These are phyloP conservation scores for Turritopsis rubra DNA, from an alignment of 30 jellyfish, hydroid and myxozoan genomes.

Conservation along the genomic window DNA sequence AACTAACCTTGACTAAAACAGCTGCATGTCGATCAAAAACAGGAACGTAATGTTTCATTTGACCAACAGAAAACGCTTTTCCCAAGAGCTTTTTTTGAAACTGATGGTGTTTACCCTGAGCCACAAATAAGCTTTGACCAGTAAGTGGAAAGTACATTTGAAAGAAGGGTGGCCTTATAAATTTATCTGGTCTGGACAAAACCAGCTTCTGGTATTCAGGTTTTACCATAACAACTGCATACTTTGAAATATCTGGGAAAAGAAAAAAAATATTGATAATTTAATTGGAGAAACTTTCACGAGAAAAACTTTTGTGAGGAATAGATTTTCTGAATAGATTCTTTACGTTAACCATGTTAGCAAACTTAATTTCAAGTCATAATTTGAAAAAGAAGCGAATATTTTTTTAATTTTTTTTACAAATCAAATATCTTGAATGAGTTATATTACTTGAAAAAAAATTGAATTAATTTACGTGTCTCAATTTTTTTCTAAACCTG, in stretches of 20 bases:
- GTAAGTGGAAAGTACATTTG: conserved; percentile 11
- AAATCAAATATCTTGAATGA: no score
- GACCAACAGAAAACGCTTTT: conserved; percentile 12
- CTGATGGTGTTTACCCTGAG: conserved; percentile 11
- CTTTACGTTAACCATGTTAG: no score
- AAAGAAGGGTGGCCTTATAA: background rate
- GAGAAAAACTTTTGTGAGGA: no score
- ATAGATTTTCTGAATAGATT: no score
- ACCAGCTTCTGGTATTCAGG: conserved; percentile 3
- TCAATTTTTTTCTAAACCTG: no score
- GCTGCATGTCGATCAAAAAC: conserved; percentile 1
- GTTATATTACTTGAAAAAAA: no score
- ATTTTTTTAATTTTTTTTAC: no score
- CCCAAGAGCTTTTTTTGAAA: conserved; percentile 13
- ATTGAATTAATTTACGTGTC: no score
- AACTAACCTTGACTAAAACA: conserved; percentile 18
- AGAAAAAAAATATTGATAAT: no score
- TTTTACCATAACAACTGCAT: background rate
- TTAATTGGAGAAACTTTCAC: no score
- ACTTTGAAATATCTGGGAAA: background rate
- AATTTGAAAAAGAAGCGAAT: no score
- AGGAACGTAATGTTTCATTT: conserved; percentile 8
- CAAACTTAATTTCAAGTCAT: no score
- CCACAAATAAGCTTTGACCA: background rate
- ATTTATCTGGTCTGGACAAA: conserved; percentile 6